Conservation (phyloP, 2,888 invertebrate genomes). For the Hydrotaea diabolus region DNA sequence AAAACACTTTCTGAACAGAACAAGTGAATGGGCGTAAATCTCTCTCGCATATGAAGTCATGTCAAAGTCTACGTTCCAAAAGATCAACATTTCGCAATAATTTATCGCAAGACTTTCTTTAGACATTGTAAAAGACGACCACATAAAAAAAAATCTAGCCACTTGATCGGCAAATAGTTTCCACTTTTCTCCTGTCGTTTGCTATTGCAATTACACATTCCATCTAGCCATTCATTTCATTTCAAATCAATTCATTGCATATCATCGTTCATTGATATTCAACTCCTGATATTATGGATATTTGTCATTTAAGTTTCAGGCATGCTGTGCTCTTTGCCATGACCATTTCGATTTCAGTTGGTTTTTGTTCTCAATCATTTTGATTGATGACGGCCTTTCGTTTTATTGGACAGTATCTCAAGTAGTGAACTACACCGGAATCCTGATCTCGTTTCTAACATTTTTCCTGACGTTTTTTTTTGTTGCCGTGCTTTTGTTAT, state of each 20-base stretch:
- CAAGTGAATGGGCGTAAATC: no score
- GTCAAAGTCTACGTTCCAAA: no score
- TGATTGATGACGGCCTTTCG: constrained; percentile 64
- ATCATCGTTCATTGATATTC: constrained; percentile 57
- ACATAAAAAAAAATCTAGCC: no score
- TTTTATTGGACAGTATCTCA: constrained; percentile 31
- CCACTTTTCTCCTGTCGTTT: background rate
- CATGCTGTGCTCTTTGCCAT: constrained; percentile 38
- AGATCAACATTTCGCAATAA: no score
- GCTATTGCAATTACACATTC: constrained; percentile 8
- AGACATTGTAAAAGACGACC: no score
- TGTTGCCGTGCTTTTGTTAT: background rate
- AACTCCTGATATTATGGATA: constrained; percentile 37
- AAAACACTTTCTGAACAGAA: no score
- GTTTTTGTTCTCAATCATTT: constrained; percentile 36
- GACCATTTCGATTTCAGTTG: constrained; percentile 27
- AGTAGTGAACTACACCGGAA: background rate
- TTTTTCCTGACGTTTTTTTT: background rate
- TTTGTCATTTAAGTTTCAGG: constrained; percentile 62
- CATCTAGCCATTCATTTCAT: background rate
- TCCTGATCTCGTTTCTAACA: constrained; percentile 32
- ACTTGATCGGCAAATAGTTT: background rate
- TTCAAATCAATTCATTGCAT: background rate
- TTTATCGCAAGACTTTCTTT: no score
- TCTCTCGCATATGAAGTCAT: no score